Evolutionary conservation across 2,113 vertebrate genomes (phyloP), one percentile per base, ranked within the genome.

Genomic region (Hiodon tergisus): DNA sequence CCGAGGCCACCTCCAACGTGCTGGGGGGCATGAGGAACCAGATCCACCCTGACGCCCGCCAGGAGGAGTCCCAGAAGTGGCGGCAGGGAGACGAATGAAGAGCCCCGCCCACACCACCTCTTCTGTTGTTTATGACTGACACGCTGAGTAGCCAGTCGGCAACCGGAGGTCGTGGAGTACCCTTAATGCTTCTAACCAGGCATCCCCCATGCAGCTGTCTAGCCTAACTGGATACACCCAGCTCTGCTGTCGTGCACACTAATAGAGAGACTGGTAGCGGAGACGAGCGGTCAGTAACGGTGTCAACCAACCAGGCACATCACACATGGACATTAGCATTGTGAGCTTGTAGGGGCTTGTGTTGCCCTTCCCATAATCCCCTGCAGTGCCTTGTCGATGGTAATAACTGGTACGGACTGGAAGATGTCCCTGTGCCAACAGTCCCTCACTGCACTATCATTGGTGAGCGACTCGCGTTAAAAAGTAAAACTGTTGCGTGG

Each of bases 41-140:
- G 81, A 98, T 99, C 68, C 91, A 96, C 76, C 97, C 97, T 0
- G 97, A 99, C 4, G 97, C 95, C 0, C 93, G 96, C 47, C 97
- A 98, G 72, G 97, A 99, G 68, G 97, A 99, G 77, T 95, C 96
- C 1, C 97, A 99, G 88, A 99, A 99, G 52, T 99, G 97, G 97
- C 94, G 95, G 73, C 92, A 92, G 0, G 94, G 90, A 9, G 94
- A 96, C 13, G 94, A 95, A 16, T 95, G 85, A 90, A 16, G 75
- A 8, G 51, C 10, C 61, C 3, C 71, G 72, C 63, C 58, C 61
- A 4, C 5, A 13, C 11, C 65, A 57, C 48, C 77, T 61, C 67
- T 81, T 81, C 71, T 11, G 0, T 47, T 53, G 82, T 72, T 79
- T 76, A 73, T 52, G 76, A 80, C 4, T 75, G 59, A 78, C 17